Evolutionary conservation across 2,113 vertebrate genomes (phyloP).

Genomic region (Hypocryptadius cinnamomeus): DNA sequence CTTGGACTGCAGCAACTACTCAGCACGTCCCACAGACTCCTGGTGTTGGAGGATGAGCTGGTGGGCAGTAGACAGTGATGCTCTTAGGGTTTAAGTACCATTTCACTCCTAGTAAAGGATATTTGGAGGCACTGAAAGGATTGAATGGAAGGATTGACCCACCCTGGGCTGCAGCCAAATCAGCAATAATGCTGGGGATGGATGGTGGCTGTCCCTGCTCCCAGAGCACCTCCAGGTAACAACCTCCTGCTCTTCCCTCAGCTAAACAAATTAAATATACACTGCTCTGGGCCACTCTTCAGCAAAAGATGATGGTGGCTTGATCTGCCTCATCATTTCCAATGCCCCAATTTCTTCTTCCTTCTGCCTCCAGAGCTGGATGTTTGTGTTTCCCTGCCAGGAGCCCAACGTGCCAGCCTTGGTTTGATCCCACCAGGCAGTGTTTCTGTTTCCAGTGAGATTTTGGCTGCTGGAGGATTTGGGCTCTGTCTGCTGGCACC

Average conservation of each 20-base stretch:
- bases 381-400: not conserved
- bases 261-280: not conserved
- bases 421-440: not conserved
- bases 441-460: not conserved
- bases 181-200: not conserved
- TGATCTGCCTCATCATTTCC: not conserved
- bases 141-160: not conserved
- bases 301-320: not conserved
- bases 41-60: not conserved
- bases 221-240: not conserved
- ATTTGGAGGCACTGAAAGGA: not conserved
- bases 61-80: not conserved
- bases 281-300: not conserved
- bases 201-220: not conserved
- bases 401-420: not conserved
- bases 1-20: not conserved
- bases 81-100: not conserved
- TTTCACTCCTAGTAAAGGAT: not conserved
- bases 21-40: not conserved
- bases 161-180: not conserved
- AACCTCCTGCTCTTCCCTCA: not conserved
- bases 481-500: not conserved
- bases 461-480: not conserved
- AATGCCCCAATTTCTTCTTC: not conserved
- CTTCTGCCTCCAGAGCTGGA: not conserved